phyloP scores from a whole-genome alignment of 2,888 invertebrate genomes.

The Cynaeus angustus region DNA sequence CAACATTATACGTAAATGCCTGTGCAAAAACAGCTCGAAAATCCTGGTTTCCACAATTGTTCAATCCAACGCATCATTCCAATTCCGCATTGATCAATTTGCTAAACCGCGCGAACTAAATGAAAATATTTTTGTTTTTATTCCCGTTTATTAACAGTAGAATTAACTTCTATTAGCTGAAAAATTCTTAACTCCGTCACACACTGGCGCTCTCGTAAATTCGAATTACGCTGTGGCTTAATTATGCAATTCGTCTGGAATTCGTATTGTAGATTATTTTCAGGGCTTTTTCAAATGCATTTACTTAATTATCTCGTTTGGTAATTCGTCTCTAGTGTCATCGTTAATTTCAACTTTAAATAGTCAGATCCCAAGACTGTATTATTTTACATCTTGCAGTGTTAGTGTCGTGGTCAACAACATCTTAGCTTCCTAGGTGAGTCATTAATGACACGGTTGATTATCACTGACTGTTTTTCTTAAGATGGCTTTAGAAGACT shows the following conservation, averaged over 20 bases:
- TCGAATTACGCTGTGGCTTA: slow-evolving; percentile 9
- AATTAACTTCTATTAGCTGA: slow-evolving; percentile 18
- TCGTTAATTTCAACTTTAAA: slow-evolving; percentile 32
- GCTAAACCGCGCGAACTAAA: not conserved
- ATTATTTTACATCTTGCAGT: slow-evolving; percentile 17
- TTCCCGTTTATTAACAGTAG: not conserved
- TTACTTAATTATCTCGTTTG: slow-evolving; percentile 25
- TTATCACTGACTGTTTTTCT: not conserved
- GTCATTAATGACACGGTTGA: not conserved
- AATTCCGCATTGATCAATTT: not conserved
- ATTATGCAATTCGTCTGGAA: slow-evolving; percentile 25
- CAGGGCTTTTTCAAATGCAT: slow-evolving; percentile 20
- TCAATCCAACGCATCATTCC: too few relatives aligned
- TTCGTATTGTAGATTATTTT: slow-evolving; percentile 20
- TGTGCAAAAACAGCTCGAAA: too few relatives aligned
- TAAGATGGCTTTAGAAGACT: not conserved
- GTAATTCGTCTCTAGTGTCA: slow-evolving; percentile 24
- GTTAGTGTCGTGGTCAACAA: not conserved
- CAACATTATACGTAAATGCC: too few relatives aligned
- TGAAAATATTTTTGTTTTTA: slow-evolving; percentile 21
- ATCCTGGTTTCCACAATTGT: too few relatives aligned
- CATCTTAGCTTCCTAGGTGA: slow-evolving; percentile 4
- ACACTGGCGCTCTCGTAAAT: slow-evolving; percentile 6
- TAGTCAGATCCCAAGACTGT: slow-evolving; percentile 16
- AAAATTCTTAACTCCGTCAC: slow-evolving; percentile 14